phyloP scores from a whole-genome alignment of 2,113 vertebrate genomes.

The Hyperoodon ampullatus region DNA sequence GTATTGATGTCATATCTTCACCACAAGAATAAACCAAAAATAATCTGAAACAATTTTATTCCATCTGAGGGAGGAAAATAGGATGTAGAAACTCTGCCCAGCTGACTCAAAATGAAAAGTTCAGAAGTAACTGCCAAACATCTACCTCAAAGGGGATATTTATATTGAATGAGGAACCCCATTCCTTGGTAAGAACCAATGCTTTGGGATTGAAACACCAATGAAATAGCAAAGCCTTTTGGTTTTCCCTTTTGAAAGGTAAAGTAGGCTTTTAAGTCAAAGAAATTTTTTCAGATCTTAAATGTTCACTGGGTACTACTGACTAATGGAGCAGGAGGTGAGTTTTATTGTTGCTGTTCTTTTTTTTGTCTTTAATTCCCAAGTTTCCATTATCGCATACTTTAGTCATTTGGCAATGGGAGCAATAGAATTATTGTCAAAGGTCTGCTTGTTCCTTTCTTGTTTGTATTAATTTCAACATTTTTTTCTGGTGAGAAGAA shows the following conservation, averaged over 20 bases:
- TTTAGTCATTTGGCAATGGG: neutral
- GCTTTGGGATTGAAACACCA: neutral
- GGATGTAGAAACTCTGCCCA: neutral
- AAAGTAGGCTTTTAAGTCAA: neutral
- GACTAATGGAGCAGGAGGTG: neutral
- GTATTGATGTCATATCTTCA: neutral
- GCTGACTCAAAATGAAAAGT: neutral
- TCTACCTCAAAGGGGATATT: neutral
- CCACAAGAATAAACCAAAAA: constrained; percentile 13
- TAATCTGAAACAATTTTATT: neutral
- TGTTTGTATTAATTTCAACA: neutral
- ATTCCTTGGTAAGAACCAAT: neutral
- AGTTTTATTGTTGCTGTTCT: neutral
- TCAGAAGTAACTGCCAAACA: neutral
- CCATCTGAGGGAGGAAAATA: neutral
- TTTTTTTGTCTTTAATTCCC: neutral
- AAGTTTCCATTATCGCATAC: neutral
- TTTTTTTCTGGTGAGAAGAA: neutral
- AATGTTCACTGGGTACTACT: neutral
- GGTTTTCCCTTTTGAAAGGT: neutral
- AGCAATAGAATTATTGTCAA: neutral
- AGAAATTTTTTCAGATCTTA: neutral
- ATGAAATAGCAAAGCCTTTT: neutral
- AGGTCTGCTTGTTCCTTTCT: neutral
- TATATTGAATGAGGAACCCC: neutral